Conservation (phyloP, 2,888 invertebrate species). For the Xanthia togata region DNA sequence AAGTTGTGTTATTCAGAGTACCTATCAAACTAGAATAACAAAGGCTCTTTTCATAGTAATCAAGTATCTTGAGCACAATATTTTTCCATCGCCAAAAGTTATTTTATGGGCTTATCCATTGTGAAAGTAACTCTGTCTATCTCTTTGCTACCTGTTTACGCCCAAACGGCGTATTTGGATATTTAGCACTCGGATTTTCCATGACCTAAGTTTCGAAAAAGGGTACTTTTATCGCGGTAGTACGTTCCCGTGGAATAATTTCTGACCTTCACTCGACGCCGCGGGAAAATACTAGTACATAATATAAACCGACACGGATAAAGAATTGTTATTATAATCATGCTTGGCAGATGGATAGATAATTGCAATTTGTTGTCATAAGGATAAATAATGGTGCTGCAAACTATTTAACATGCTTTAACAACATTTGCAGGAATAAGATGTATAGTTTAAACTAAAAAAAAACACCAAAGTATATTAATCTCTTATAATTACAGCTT, state of each 20-base stretch:
- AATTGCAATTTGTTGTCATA: background rate
- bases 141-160: background rate
- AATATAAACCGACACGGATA: background rate
- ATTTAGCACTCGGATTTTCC: background rate
- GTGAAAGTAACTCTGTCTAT: background rate
- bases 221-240: background rate
- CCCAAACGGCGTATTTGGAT: background rate
- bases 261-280: background rate
- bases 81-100: no score
- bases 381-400: no score
- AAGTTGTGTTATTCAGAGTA: background rate
- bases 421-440: background rate
- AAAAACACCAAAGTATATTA: background rate
- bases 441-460: background rate
- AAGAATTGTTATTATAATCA: background rate
- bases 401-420: background rate
- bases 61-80: no score
- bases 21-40: no score
- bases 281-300: background rate
- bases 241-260: background rate
- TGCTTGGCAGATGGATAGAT: background rate
- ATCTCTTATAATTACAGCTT: slow-evolving; percentile 6
- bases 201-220: background rate
- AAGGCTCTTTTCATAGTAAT: no score
- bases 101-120: no score